Conservation (phyloP, 2,888 invertebrate genomes). For the Ochlodes sylvanus region DNA sequence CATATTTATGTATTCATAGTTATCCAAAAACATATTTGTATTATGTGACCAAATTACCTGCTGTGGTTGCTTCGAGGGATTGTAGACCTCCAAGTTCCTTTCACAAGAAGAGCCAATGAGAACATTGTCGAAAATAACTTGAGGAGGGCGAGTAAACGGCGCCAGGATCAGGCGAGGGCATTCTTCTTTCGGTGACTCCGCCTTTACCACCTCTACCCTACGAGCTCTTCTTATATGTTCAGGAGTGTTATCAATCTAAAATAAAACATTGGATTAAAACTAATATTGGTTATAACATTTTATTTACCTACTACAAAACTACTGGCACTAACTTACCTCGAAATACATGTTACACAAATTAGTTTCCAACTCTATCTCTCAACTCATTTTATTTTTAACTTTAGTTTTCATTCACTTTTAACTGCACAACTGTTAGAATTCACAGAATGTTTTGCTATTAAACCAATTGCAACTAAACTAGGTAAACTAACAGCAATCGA, state of each 20-base stretch:
- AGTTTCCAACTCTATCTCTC: not conserved
- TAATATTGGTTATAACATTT: not conserved
- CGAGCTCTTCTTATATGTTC: conserved; percentile 69
- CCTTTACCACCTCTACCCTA: conserved; percentile 59
- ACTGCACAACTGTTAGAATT: no score
- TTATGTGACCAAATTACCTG: conserved; percentile 57
- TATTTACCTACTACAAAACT: not conserved
- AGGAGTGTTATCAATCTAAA: conserved; percentile 80
- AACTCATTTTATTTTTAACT: not conserved
- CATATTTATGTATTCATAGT: no score
- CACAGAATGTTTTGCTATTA: no score
- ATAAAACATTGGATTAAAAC: conserved; percentile 9
- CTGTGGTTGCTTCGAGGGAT: conserved; percentile 79
- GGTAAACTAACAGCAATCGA: not conserved
- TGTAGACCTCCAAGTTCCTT: conserved; percentile 83
- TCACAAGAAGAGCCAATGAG: conserved; percentile 82
- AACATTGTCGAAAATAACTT: conserved; percentile 88
- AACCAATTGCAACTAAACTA: not conserved
- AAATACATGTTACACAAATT: conserved; percentile 61
- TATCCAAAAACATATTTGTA: conserved; percentile 25
- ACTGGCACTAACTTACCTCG: conserved; percentile 53
- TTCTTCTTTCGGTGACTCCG: conserved; percentile 71
- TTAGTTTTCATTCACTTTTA: not conserved
- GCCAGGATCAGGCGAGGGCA: conserved; percentile 84
- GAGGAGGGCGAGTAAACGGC: conserved; percentile 88